Conservation (phyloP, 2,113 vertebrate species). For the Sitta europaea region DNA sequence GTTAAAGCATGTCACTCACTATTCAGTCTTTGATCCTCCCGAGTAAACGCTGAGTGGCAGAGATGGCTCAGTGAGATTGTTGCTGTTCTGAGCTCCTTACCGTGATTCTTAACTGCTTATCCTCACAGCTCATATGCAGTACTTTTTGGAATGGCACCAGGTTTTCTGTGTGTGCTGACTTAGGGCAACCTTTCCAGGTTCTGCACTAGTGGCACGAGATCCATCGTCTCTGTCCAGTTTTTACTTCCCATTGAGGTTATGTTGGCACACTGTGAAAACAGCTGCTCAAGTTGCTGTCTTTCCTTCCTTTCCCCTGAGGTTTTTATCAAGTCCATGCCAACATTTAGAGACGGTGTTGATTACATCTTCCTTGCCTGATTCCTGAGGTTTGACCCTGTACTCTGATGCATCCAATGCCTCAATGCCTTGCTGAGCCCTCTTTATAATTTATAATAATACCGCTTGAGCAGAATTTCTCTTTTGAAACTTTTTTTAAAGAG, state of each 20-base stretch:
- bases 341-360: background rate
- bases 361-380: background rate
- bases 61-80: background rate
- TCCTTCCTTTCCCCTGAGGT: background rate
- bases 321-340: background rate
- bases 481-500: background rate
- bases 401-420: background rate
- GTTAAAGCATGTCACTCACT: background rate
- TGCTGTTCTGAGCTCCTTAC: background rate
- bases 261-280: background rate
- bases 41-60: background rate
- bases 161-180: background rate
- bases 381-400: background rate
- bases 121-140: background rate
- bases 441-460: background rate
- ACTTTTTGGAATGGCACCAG: background rate
- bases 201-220: accelerated
- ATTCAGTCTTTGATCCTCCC: background rate
- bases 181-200: background rate
- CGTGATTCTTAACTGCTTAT: background rate
- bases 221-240: background rate
- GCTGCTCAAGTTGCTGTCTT: background rate
- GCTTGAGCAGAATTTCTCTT: background rate
- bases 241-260: background rate
- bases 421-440: background rate